phyloP scores from a whole-genome alignment of 2,888 invertebrate genomes.

The Colostygia pectinataria region DNA sequence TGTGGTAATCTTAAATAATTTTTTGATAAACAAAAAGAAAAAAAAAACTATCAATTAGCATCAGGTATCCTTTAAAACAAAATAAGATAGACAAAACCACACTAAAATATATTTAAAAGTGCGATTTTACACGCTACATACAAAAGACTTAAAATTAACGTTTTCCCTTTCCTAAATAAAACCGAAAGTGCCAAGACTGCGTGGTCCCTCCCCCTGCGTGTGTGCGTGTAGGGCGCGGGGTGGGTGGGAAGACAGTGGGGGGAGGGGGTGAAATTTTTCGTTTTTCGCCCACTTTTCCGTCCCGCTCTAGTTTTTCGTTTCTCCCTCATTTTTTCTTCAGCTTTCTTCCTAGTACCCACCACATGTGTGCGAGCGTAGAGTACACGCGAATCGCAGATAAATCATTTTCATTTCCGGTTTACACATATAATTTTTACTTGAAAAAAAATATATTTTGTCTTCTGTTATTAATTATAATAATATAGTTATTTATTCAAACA shows the following conservation, averaged over 20 bases:
- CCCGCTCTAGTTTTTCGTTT: slow-evolving; percentile 81
- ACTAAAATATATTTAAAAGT: no score
- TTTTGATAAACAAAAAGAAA: no score
- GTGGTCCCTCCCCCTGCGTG: slow-evolving; percentile 50
- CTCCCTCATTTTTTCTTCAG: slow-evolving; percentile 82
- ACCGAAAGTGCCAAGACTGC: slow-evolving; percentile 49
- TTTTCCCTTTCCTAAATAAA: slow-evolving; percentile 36
- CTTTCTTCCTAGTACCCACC: slow-evolving; percentile 82
- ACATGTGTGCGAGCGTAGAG: slow-evolving; percentile 77
- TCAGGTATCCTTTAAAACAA: no score
- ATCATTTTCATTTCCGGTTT: slow-evolving; percentile 63
- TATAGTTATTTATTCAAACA: no score
- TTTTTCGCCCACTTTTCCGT: slow-evolving; percentile 83
- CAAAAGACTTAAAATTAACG: no score
- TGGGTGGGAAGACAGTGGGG: slow-evolving; percentile 50
- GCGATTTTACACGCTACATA: no score
- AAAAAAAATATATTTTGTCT: not conserved
- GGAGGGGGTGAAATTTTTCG: slow-evolving; percentile 78
- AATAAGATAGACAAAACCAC: no score
- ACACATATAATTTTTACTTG: slow-evolving; percentile 7
- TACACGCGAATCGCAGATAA: slow-evolving; percentile 43
- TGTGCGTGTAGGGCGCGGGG: slow-evolving; percentile 72
- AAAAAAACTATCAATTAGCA: no score
- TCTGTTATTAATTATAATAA: no score
- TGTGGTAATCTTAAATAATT: no score